Percentiles rank a stretch among this genome's conserved stretches.
Conservation (phyloP, 2,113 vertebrate species). For the Macheiramphus alcinus region DNA sequence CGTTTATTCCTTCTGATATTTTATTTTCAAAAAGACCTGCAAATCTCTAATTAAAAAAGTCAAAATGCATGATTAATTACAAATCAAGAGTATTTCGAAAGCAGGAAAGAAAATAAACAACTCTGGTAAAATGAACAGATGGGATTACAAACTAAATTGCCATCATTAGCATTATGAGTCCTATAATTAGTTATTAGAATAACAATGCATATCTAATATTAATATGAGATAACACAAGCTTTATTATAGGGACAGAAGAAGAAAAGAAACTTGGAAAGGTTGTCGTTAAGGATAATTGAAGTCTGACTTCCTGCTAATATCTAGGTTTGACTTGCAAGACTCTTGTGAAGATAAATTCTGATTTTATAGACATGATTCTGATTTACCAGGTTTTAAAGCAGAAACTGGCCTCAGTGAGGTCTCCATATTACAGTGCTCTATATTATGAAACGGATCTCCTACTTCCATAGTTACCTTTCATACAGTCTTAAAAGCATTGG, state of each 20-base stretch:
- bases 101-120: conserved; percentile 28
- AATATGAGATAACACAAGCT: background rate
- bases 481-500: background rate
- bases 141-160: conserved; percentile 19
- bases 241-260: background rate
- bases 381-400: background rate
- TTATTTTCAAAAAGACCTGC: background rate
- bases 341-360: background rate
- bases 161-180: conserved; percentile 18
- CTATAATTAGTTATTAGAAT: conserved; percentile 51
- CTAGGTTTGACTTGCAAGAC: background rate
- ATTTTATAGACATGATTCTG: background rate
- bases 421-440: background rate
- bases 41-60: background rate
- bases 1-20: background rate
- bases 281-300: background rate
- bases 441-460: background rate
- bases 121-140: conserved; percentile 24
- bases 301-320: background rate
- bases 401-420: background rate
- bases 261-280: background rate
- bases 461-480: background rate
- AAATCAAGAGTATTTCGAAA: conserved; percentile 12
- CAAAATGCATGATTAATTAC: background rate
- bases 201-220: conserved; percentile 31